Base-by-base conservation (phyloP, 2,113 vertebrate genomes). In the Trematocara unimaculatum region DNA sequence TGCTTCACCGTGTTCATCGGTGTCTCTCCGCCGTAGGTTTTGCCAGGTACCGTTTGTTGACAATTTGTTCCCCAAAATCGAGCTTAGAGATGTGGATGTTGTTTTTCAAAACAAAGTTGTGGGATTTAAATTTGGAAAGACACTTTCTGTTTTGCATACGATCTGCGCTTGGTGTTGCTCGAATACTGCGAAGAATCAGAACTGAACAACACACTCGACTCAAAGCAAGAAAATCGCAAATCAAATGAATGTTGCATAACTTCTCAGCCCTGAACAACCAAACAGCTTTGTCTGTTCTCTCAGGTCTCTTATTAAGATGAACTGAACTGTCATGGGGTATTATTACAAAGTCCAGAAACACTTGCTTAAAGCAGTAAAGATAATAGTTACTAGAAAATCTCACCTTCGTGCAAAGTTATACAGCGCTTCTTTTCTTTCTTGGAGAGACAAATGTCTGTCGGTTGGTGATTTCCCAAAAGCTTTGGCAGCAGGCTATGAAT, bases 371-470 rank as follows among this genome's bases (percentile, higher is more conserved):
- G 72, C 26, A 77, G 45, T n/a, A 13, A 77, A 51, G 26, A 18
- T 49, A 31, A 77, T 11, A n/a, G 17, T 72, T 45, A 26, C 9
- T 12, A 82, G 5, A 83, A 87, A 81, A 35, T 18, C 96, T 97
- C 93, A 99, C 99, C 99, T 98, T 95, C 98, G 97, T 62, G 99
- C 99, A 2, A 98, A 98, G 86, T 98, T 97, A 7, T 99, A 99
- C 85, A 99, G 92, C 0, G 97, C 97, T 70, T 97, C 97, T 95
- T 99, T 99, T 87, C 99, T 97, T 81, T 99, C 98, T 92, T 99
- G 98, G 82, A 99, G 95, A 89, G 98, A 99, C 96, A 99, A 94
- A 84, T 99, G 99, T 91, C 99, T 96, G 94, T 98, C 98, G 90
- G 91, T 90, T 2, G 98, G 97, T 84, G 97, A 98, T 94, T 95